These are phyloP conservation scores for Poeciliopsis paucimaculata DNA, from an alignment of 2,797 vertebrate genomes.

Conservation along the genomic window DNA sequence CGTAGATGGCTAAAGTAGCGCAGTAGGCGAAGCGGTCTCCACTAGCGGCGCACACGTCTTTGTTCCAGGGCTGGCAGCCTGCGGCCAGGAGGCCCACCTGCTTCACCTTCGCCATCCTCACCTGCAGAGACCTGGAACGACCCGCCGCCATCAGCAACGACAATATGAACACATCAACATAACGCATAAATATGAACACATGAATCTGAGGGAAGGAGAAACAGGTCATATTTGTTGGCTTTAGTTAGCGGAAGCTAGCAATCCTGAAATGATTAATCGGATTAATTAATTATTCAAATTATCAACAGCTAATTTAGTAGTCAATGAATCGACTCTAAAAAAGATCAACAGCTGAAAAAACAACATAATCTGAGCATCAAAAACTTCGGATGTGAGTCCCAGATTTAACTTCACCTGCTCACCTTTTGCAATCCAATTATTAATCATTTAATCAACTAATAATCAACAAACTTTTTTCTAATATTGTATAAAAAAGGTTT, in stretches of 20 bases:
- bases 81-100: constrained; percentile 95
- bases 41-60: constrained; percentile 93
- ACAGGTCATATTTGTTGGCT: background rate
- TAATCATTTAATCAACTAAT: no score
- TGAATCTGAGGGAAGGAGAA: background rate
- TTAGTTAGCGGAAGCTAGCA: background rate
- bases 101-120: constrained; percentile 93
- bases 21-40: constrained; percentile 97
- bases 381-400: no score
- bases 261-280: no score
- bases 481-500: no score
- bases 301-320: no score
- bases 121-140: constrained; percentile 44
- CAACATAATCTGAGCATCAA: no score
- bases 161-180: background rate
- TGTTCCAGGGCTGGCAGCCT: constrained; percentile 98
- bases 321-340: no score
- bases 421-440: no score
- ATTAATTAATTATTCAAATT: no score
- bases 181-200: background rate
- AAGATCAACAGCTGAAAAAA: no score
- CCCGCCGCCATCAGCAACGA: background rate
- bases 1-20: constrained; percentile 94
- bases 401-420: no score
- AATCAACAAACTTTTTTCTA: no score